Base-by-base conservation (phyloP, 1,140 invertebrate species). In the Apis cerana region DNA sequence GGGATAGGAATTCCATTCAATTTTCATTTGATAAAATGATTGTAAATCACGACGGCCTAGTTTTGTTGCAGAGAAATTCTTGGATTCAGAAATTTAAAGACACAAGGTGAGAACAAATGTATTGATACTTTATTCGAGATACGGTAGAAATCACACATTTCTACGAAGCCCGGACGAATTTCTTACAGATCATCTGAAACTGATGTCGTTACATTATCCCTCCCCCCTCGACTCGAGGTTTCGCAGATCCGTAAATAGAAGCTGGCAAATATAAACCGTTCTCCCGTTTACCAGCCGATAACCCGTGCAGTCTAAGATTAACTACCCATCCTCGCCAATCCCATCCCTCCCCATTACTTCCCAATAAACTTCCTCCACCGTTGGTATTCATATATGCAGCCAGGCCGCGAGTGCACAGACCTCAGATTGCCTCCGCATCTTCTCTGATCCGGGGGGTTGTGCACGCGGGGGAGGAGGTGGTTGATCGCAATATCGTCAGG, bases 401-500 rank as follows among this genome's bases (percentile, higher is more conserved):
- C 21, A 27, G 27, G 54, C 59, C 59, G 64, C 75, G 61, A 88
- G 56, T 50, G 67, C 64, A 75, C 27, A 75, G 62, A 89, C 80
- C 70, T 88, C 80, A 71, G 74, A 80, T 88, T 81, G 80, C 78
- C 67, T 77, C 33, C 67, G 80, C 75, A 64, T 82, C 79, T 85
- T 88, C 86, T 82, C 82, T 82, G 86, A 82, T 69, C 74, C 58
- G 43, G 15, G 13, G 56, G 33, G 33, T 33, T 33, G 33, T 3
- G 2, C 2, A 33, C 27, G 33, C 0, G 33, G 3, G 33, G 33
- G 33, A 33, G 33, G 33, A 2, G 33, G 33, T 33, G 87, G 71
- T 85, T 76, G 76, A 84, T 85, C 78, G 86, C 82, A 89, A 89
- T 89, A 90, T 89, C 74, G 86, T 69, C 79, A 83, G 77, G 88